phyloP scores from a whole-genome alignment of 2,113 vertebrate genomes.

The Rhinopithecus roxellana region DNA sequence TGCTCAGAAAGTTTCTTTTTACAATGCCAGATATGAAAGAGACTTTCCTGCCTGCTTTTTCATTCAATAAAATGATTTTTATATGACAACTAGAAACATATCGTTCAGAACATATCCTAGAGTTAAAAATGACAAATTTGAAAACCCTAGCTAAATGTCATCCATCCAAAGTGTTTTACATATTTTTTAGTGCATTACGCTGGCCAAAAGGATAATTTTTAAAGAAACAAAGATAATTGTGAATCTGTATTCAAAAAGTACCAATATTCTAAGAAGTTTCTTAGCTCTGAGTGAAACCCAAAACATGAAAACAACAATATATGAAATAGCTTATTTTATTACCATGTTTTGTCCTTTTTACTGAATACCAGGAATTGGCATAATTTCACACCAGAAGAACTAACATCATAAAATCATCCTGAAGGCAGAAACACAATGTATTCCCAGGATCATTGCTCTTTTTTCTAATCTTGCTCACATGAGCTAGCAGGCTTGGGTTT shows the following conservation, averaged over 20 bases:
- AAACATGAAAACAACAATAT: background rate
- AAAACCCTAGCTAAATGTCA: background rate
- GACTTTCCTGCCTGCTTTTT: background rate
- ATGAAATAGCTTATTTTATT: background rate
- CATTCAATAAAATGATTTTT: background rate
- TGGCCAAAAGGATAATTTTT: background rate
- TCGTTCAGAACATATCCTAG: background rate
- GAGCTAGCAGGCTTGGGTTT: background rate
- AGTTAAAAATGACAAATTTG: background rate
- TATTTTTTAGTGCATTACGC: background rate
- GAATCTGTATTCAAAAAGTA: background rate
- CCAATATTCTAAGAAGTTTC: background rate
- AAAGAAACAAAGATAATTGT: background rate
- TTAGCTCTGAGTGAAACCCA: background rate
- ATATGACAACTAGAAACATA: background rate
- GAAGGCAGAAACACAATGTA: background rate
- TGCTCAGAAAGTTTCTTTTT: background rate
- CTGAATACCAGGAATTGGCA: background rate
- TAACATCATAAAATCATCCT: background rate
- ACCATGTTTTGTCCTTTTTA: background rate
- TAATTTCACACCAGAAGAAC: background rate
- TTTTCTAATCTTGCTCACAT: background rate
- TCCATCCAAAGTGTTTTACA: background rate
- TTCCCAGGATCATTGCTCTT: background rate
- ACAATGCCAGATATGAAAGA: background rate